Base-by-base conservation (phyloP, 2,113 vertebrate species). In the Marmota flaviventris region DNA sequence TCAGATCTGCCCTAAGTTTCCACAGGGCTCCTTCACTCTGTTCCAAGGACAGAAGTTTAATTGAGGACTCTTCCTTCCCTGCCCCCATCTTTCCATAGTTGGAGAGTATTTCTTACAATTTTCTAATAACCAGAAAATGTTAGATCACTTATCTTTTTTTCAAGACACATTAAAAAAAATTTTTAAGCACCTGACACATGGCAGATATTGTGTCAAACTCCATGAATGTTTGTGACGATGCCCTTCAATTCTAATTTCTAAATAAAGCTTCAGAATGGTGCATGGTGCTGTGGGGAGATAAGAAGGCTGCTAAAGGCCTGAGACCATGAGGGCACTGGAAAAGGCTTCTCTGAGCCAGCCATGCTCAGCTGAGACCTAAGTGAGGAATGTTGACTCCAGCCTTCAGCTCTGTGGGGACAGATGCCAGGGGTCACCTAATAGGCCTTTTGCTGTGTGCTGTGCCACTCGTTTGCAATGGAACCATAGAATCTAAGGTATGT, bases 361-460 rank as follows among this genome's bases (percentile, higher is more conserved):
- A 5, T 1, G 1, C 1, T 29, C 32, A 13, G 20, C 4, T 4
- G 22, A 53, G 27, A 13, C 7, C 37, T n/a, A 2, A 27, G 86
- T 56, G n/a, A 45, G 63, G n/a, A 45, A 82, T 22, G 22, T 9
- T 13, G 34, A 25, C 7, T 5, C 5, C 8, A 4, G 42, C 16
- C 0, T 13, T 8, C 0, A 27, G 2, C 11, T 3, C 3, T 2
- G 0, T 1, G 3, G 83, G 24, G 16, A 53, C 75, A 75, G n/a
- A 24, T 4, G 18, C 45, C 0, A 0, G 11, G 58, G 29, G 5
- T 32, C 18, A 58, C 11, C 27, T 20, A 1, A 56, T 8, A n/a
- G 75, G 12, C 1, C 53, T 25, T 51, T 27, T 53, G 56, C 48
- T 56, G 37, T 12, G 27, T 27, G 6, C 53, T 32, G 20, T 7